Evolutionary conservation across 2,113 vertebrate species (phyloP).

Genomic region (Catharus minimus): DNA sequence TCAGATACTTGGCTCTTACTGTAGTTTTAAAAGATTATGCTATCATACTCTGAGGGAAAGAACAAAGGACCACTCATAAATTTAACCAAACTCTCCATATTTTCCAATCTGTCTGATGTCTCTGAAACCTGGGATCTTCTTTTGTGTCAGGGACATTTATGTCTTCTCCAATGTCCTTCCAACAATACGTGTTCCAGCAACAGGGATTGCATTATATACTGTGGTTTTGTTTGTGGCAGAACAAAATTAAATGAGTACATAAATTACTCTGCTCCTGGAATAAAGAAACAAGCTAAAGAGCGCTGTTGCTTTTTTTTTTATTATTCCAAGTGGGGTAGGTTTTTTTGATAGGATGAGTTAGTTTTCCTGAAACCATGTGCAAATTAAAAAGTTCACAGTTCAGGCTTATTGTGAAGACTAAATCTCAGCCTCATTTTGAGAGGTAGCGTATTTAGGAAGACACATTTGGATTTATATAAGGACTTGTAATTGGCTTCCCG

Average conservation of each 20-base stretch:
- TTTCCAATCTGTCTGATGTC: constrained; percentile 35
- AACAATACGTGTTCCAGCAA: constrained; percentile 35
- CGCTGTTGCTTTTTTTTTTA: not conserved
- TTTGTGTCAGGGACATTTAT: constrained; percentile 61
- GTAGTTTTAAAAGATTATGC: constrained; percentile 52
- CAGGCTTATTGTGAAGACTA: constrained; percentile 42
- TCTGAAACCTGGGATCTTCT: constrained; percentile 47
- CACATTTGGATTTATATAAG: constrained; percentile 38
- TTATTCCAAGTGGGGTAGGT: not conserved
- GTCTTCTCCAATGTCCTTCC: constrained; percentile 45
- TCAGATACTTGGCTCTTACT: constrained; percentile 14
- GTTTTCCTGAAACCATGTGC: constrained; percentile 44
- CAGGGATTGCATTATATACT: constrained; percentile 55
- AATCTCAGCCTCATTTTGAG: constrained; percentile 41
- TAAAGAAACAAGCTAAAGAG: constrained; percentile 51
- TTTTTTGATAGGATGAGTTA: constrained; percentile 3
- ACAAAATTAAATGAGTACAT: constrained; percentile 66
- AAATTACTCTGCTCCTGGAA: constrained; percentile 59
- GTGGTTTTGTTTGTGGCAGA: constrained; percentile 68
- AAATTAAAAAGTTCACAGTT: constrained; percentile 66
- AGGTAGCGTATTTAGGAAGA: not conserved
- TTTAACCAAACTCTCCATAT: constrained; percentile 7
- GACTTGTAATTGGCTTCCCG: constrained; percentile 41
- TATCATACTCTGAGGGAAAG: constrained; percentile 18
- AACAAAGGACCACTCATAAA: constrained; percentile 36